Evolutionary conservation across 2,113 vertebrate genomes (phyloP).

Genomic region (Litocranius walleri): DNA sequence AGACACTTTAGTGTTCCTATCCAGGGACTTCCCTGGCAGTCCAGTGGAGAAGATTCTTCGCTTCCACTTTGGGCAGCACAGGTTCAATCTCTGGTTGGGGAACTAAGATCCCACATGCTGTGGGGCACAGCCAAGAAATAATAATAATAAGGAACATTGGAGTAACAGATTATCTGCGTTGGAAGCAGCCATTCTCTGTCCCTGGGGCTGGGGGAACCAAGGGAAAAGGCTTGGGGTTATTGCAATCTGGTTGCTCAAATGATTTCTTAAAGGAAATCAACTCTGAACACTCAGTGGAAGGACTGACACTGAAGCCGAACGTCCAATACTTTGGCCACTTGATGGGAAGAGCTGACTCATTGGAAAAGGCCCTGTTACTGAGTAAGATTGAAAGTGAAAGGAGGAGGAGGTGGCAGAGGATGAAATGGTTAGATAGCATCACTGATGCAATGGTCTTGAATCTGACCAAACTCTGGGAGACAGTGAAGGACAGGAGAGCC

Average conservation of each 20-base stretch:
- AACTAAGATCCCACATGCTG: neutral
- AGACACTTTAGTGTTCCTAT: neutral
- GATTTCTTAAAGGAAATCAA: neutral
- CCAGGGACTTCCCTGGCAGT: neutral
- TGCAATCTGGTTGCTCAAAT: neutral
- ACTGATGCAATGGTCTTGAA: neutral
- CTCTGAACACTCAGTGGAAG: neutral
- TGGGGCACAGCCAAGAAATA: neutral
- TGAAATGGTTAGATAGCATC: neutral
- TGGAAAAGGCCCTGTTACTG: neutral
- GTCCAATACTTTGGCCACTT: neutral
- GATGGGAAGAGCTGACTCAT: neutral
- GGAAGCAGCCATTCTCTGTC: neutral
- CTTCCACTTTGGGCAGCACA: neutral
- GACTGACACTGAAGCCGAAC: neutral
- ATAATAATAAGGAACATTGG: neutral
- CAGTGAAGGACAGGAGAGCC: neutral
- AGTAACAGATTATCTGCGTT: neutral
- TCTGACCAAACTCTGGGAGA: neutral
- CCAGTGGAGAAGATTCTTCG: neutral
- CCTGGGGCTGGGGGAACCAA: neutral
- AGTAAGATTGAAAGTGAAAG: neutral
- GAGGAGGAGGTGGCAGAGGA: neutral
- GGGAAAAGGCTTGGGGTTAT: neutral
- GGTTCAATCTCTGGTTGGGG: neutral